These are phyloP conservation scores for Sthenelais limicola DNA, from an alignment of 2,888 invertebrate species.

Conservation along the genomic window DNA sequence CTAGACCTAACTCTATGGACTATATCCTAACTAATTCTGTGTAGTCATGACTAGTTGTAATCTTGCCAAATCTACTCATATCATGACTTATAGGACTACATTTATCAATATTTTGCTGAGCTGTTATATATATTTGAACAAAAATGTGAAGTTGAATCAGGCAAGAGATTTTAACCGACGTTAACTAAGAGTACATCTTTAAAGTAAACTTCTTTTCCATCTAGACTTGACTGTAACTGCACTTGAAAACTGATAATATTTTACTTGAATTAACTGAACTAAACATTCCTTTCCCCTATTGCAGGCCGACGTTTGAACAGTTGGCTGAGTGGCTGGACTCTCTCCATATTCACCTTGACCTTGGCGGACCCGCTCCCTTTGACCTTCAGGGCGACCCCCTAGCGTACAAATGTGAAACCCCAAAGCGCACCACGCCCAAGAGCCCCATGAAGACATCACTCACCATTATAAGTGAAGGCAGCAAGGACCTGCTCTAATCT, in stretches of 20 bases:
- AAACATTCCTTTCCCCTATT: constrained; percentile 3
- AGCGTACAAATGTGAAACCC: constrained; percentile 21
- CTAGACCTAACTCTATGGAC: too few relatives aligned
- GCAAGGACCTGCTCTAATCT: constrained; percentile 26
- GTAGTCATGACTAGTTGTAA: too few relatives aligned
- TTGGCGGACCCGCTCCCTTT: constrained; percentile 40
- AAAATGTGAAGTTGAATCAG: background rate
- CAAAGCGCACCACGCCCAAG: constrained; percentile 12
- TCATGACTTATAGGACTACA: too few relatives aligned
- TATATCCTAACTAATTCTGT: too few relatives aligned
- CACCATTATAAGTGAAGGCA: constrained; percentile 20
- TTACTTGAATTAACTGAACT: background rate
- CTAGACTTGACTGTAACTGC: background rate
- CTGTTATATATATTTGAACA: too few relatives aligned
- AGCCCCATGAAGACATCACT: constrained; percentile 33
- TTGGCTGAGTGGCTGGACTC: constrained; percentile 46
- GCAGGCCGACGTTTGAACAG: constrained; percentile 49
- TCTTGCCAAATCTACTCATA: too few relatives aligned
- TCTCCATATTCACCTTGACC: constrained; percentile 45
- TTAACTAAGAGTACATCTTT: background rate
- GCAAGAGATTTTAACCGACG: background rate
- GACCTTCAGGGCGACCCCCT: constrained; percentile 44
- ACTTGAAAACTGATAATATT: background rate
- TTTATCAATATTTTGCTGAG: too few relatives aligned
- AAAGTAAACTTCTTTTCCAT: background rate